Base-by-base conservation (phyloP, 2,888 invertebrate species). In the Acheta domesticus region DNA sequence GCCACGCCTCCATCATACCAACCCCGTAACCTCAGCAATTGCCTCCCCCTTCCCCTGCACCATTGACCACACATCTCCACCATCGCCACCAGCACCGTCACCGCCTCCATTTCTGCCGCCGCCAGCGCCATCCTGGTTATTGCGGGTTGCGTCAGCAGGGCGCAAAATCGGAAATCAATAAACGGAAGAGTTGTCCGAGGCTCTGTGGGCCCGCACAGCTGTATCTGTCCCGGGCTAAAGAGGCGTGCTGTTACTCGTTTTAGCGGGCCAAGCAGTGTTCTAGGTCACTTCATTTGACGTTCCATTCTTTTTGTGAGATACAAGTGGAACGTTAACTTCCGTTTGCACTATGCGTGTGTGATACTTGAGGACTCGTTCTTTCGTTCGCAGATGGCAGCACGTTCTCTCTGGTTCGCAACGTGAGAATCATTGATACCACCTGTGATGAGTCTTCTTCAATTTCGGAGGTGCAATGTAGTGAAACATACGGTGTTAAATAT, bases 351-450 rank as follows among this genome's bases (percentile, higher is more conserved):
- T 5, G 36, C 8, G 36, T 36, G 36, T 36, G 36, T 36, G 36
- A 8, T 36, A 36, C n/a, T 12, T 62, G 62, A 62, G 8, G 62
- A 19, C n/a, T n/a, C 14, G 62, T 12, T 62, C 14, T 62, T 62
- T 19, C 14, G 62, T 62, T 62, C n/a, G 62, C 62, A 62, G 62
- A 62, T 14, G 62, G 62, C 62, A 62, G 62, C 62, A 62, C 62
- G 62, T 5, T 62, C 62, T 62, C n/a, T 62, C 4, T 62, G n/a
- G 14, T 8, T 62, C 62, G n/a, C 62, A 62, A 62, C 62, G 62
- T 62, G 62, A 62, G 62, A 62, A 62, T 62, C 62, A n/a, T 62
- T 62, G 62, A 62, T 62, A n/a, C 62, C n/a, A 62, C 62, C 62
- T 62, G 62, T 62, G 62, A 62, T 62, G 62, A 62, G n/a, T n/a